phyloP scores from a whole-genome alignment of 2,113 vertebrate genomes.

The Lophius piscatorius region DNA sequence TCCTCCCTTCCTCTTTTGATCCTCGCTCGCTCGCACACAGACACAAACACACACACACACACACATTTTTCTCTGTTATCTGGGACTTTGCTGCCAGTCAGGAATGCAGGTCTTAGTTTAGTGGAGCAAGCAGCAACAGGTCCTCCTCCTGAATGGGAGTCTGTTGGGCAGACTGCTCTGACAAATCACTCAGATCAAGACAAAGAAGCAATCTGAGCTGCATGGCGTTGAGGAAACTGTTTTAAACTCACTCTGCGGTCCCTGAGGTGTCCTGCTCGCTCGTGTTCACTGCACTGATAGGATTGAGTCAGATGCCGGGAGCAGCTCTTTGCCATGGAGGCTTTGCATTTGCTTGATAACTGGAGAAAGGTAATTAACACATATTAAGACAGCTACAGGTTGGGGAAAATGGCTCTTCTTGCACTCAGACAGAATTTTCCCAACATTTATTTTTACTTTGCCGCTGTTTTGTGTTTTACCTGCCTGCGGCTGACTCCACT shows the following conservation, averaged over 20 bases:
- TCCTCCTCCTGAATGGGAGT: slow-evolving; percentile 51
- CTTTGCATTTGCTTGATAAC: slow-evolving; percentile 58
- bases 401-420: background rate
- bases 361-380: slow-evolving; percentile 70
- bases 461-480: slow-evolving; percentile 34
- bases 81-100: slow-evolving; percentile 61
- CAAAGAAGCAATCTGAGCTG: slow-evolving; percentile 25
- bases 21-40: slow-evolving; percentile 1
- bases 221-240: background rate
- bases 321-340: slow-evolving; percentile 59
- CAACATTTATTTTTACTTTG: slow-evolving; percentile 40
- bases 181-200: slow-evolving; percentile 31
- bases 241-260: background rate
- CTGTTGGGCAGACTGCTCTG: slow-evolving; percentile 25
- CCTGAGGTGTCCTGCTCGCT: slow-evolving; percentile 7
- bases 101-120: slow-evolving; percentile 73
- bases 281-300: slow-evolving; percentile 25
- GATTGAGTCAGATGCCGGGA: slow-evolving; percentile 23
- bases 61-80: slow-evolving; percentile 62
- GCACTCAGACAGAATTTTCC: slow-evolving; percentile 1
- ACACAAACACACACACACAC: slow-evolving; percentile 20
- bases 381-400: background rate
- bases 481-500: background rate
- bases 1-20: slow-evolving; percentile 3
- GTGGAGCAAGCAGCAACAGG: slow-evolving; percentile 79